Base-by-base conservation (phyloP, 2,797 vertebrate species). In the Mus spretus region DNA sequence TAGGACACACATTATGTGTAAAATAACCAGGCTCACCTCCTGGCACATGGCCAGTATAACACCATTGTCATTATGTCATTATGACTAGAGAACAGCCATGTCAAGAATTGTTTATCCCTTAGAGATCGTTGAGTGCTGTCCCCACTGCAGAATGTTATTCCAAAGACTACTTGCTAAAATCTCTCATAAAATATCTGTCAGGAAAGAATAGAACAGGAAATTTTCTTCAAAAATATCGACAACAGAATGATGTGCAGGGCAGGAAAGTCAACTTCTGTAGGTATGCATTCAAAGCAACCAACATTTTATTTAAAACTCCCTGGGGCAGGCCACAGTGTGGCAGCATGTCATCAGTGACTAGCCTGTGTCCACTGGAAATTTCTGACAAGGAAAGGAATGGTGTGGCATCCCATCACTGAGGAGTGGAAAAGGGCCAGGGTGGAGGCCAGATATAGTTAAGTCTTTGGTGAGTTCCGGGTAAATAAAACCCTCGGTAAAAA, bases 181-280 rank as follows among this genome's bases (percentile, higher is more conserved):
- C 50, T 67, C 86, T 44, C 24, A 59, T 44, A 65, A 94, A 89
- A 91, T 74, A 82, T n/a, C 14, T 63, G 20, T n/a, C 78, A 37
- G 37, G 50, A 75, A 67, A 37, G 40, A 94, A 19, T 61, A 82
- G 1, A 82, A 57, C 26, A 74, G 50, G 47, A 50, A 87, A 59
- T 91, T 96, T 94, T 83, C n/a, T n/a, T 72, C 84, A 78, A 96
- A 96, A 95, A 91, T 31, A 72, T 92, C 81, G 47, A 55, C 89
- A 95, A 55, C 74, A 96, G 90, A 74, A 94, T 89, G 44, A 50
- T 93, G 44, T 89, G 53, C 78, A 91, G 50, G 87, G 81, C 70
- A 31, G 81, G 31, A 67, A 80, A 65, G 3, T 6, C 7, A 37
- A 81, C 8, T 94, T 94, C 24, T 96, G 55, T 87, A 86, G 57